phyloP scores from a whole-genome alignment of 2,888 invertebrate genomes.

The Sarcophaga variegata region DNA sequence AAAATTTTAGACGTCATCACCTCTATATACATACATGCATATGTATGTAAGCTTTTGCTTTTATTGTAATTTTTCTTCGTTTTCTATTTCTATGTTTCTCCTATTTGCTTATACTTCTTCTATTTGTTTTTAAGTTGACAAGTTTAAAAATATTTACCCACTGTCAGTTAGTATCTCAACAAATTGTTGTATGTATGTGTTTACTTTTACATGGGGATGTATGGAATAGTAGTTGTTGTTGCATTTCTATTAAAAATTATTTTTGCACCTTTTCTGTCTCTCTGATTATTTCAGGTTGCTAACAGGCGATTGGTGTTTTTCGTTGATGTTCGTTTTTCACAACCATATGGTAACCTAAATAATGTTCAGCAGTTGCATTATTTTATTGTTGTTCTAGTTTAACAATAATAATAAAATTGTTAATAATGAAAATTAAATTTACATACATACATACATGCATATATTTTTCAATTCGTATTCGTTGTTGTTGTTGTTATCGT shows the following conservation, averaged over 20 bases:
- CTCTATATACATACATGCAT: slow-evolving; percentile 15
- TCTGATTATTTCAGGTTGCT: slow-evolving; percentile 2
- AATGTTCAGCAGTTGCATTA: background rate
- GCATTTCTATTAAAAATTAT: background rate
- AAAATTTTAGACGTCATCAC: slow-evolving; percentile 75
- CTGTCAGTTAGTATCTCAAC: background rate
- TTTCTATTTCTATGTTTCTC: background rate
- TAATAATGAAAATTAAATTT: background rate
- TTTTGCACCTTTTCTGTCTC: background rate
- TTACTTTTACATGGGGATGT: background rate
- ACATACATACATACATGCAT: background rate
- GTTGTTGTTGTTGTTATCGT: background rate
- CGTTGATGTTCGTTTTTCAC: background rate
- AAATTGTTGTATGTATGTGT: no score
- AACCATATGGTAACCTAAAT: slow-evolving; percentile 47
- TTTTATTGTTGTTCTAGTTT: background rate
- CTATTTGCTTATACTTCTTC: background rate
- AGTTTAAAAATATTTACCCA: slow-evolving; percentile 57
- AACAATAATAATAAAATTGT: background rate
- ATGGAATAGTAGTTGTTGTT: slow-evolving; percentile 3
- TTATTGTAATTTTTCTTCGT: background rate
- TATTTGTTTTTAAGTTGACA: slow-evolving; percentile 27
- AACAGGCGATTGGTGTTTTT: slow-evolving; percentile 40
- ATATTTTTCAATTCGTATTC: background rate
- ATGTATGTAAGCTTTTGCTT: slow-evolving; percentile 3